Percentiles rank a stretch among this genome's conserved stretches.
Conservation (phyloP, 2,888 invertebrate species). For the Ephialtes manifestator region DNA sequence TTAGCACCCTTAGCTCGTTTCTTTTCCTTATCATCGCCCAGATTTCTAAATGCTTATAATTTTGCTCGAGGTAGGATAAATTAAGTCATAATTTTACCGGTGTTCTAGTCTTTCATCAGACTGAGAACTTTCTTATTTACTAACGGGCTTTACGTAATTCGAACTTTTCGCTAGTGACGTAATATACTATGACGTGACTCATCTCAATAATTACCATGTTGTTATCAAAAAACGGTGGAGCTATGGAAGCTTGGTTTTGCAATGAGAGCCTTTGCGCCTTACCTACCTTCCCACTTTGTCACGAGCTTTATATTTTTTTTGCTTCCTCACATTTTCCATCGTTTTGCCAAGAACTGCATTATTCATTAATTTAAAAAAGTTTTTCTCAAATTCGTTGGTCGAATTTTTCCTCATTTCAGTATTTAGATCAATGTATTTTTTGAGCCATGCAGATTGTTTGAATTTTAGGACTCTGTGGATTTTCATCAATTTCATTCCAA, state of each 20-base stretch:
- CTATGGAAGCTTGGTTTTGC: constrained; percentile 78
- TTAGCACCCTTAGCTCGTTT: neutral
- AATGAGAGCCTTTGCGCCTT: constrained; percentile 77
- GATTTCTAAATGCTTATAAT: neutral
- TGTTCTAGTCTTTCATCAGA: too few relatives aligned
- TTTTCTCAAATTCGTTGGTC: constrained; percentile 79
- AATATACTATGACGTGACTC: too few relatives aligned
- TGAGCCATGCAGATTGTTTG: constrained; percentile 80
- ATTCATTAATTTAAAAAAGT: too few relatives aligned
- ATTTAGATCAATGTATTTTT: constrained; percentile 74
- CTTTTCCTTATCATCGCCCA: neutral
- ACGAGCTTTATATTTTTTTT: constrained; percentile 78
- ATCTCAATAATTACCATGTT: too few relatives aligned
- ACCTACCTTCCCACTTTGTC: constrained; percentile 73
- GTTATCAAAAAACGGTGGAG: constrained; percentile 75
- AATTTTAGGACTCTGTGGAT: constrained; percentile 77
- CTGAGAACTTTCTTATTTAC: too few relatives aligned
- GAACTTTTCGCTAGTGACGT: too few relatives aligned
- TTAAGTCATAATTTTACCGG: too few relatives aligned
- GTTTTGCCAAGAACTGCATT: constrained; percentile 39
- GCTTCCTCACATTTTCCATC: constrained; percentile 84
- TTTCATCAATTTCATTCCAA: too few relatives aligned
- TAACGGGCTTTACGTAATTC: too few relatives aligned
- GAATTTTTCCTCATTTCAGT: constrained; percentile 79
- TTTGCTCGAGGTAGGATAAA: neutral